A percentile compares a stretch with the other conserved stretches of the same genome.
phyloP scores from a whole-genome alignment of 2,113 vertebrate genomes.

The Labeo rohita region DNA sequence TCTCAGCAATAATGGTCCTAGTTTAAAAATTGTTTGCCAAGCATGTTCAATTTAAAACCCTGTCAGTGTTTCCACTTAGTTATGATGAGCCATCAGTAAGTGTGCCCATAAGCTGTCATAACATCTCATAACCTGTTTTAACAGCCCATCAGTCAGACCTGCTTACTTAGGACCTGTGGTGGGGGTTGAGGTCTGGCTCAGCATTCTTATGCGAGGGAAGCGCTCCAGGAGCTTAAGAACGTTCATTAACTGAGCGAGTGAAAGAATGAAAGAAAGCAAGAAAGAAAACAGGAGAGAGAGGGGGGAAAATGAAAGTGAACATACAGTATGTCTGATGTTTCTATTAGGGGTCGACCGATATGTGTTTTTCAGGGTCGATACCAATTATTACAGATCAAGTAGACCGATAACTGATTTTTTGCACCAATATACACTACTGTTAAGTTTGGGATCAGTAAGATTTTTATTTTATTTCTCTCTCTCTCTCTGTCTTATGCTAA shows the following conservation, averaged over 20 bases:
- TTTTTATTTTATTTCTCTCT: too few species aligned
- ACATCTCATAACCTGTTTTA: conserved; percentile 26
- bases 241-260: background rate
- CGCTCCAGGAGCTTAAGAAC: background rate
- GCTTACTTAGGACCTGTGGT: conserved; percentile 2
- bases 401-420: too few species aligned
- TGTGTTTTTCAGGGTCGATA: too few species aligned
- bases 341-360: too few species aligned
- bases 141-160: conserved; percentile 7
- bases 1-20: background rate
- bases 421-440: too few species aligned
- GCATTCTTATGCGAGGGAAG: background rate
- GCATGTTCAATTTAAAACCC: conserved; percentile 6
- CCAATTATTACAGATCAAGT: too few species aligned
- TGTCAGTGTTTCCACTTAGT: conserved; percentile 18
- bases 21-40: background rate
- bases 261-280: background rate
- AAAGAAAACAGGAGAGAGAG: background rate
- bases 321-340: background rate
- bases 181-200: conserved; percentile 28
- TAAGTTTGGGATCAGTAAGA: too few species aligned
- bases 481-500: too few species aligned
- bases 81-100: conserved; percentile 12
- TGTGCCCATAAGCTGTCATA: conserved; percentile 19
- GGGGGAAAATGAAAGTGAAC: background rate